Evolutionary conservation across 1,140 invertebrate species (phyloP).

Genomic region (Coelopa frigida): DNA sequence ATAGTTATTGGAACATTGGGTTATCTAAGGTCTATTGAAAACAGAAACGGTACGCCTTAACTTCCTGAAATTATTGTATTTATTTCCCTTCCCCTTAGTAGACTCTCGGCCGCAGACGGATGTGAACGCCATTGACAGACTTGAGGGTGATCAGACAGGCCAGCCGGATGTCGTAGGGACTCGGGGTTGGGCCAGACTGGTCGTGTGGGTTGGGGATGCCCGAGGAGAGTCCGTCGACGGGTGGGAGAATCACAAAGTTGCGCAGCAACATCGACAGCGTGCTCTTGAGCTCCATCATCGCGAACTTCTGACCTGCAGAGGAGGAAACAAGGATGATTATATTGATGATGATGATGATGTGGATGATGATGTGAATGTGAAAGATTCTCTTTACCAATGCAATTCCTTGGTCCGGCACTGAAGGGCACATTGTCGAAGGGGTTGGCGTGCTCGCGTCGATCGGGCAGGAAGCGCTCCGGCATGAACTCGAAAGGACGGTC

Average conservation of each 20-base stretch:
- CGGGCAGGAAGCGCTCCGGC: constrained; percentile 61
- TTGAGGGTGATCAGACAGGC: constrained; percentile 34
- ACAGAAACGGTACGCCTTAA: too few species aligned
- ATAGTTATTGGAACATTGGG: too few species aligned
- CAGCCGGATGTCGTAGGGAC: constrained; percentile 34
- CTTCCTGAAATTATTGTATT: not conserved
- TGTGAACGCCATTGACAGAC: constrained; percentile 38
- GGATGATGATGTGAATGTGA: not conserved
- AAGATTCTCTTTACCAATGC: constrained; percentile 26
- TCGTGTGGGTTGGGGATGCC: too few species aligned
- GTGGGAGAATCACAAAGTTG: constrained; percentile 34
- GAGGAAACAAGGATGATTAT: not conserved
- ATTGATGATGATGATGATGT: too few species aligned
- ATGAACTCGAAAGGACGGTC: constrained; percentile 68
- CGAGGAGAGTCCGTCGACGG: constrained; percentile 23
- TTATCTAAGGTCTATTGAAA: too few species aligned
- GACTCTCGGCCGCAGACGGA: too few species aligned
- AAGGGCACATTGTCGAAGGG: constrained; percentile 56
- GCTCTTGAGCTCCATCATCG: constrained; percentile 46
- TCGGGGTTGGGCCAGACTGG: too few species aligned
- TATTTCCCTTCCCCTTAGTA: not conserved
- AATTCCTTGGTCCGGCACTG: constrained; percentile 34
- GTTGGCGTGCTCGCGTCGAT: constrained; percentile 17
- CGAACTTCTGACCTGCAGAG: constrained; percentile 41
- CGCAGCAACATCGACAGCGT: constrained; percentile 42